These are phyloP conservation scores for Nysson spinosus DNA, from an alignment of 2,888 invertebrate genomes.

Conservation along the genomic window DNA sequence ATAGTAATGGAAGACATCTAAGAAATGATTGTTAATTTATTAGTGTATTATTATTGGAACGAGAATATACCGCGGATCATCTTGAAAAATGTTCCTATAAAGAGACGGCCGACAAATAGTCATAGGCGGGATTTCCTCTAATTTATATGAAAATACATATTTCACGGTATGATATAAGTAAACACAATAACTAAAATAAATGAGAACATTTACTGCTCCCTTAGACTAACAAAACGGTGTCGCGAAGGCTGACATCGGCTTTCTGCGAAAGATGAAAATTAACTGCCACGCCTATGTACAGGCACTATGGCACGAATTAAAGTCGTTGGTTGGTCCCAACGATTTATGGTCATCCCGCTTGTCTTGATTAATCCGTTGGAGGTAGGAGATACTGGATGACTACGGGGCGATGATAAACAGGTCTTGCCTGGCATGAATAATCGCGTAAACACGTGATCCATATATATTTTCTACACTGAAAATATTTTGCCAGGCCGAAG, in stretches of 20 bases:
- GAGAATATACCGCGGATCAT: too few relatives aligned
- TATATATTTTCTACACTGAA: not conserved
- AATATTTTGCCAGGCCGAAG: slow-evolving; percentile 14
- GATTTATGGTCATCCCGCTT: slow-evolving; percentile 44
- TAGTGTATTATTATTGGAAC: too few relatives aligned
- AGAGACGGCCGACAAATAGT: too few relatives aligned
- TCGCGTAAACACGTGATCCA: slow-evolving; percentile 8
- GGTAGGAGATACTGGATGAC: slow-evolving; percentile 30
- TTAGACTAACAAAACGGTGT: not conserved
- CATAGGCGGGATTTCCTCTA: too few relatives aligned
- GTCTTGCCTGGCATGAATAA: slow-evolving; percentile 26
- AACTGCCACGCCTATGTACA: slow-evolving; percentile 24
- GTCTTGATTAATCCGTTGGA: slow-evolving; percentile 41
- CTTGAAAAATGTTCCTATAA: too few relatives aligned
- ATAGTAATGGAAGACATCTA: too few relatives aligned
- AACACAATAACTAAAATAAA: not conserved
- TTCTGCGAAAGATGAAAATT: slow-evolving; percentile 31
- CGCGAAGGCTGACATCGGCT: not conserved
- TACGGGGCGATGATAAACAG: slow-evolving; percentile 47
- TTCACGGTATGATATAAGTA: too few relatives aligned
- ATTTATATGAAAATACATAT: too few relatives aligned
- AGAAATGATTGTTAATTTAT: too few relatives aligned
- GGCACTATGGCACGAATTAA: slow-evolving; percentile 21
- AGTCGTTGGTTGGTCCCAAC: slow-evolving; percentile 29
- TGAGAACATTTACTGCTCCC: not conserved